Evolutionary conservation across 1,140 invertebrate species (phyloP).

Genomic region (Palaemon carinicauda): DNA sequence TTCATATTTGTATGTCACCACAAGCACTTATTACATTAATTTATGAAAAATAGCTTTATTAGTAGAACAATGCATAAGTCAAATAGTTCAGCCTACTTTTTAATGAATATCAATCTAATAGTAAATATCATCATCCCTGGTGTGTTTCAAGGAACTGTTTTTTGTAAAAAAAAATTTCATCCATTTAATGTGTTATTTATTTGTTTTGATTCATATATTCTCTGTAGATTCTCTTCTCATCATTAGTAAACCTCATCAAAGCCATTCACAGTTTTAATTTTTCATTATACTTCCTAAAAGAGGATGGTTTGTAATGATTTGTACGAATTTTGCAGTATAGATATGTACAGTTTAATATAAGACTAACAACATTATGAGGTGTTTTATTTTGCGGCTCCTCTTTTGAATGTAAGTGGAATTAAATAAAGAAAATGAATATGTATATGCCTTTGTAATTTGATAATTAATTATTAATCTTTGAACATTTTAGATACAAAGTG

Average conservation of each 20-base stretch:
- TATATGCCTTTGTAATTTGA: too few species aligned
- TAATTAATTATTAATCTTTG: too few species aligned
- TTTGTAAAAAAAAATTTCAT: conserved; percentile 36
- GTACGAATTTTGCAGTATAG: conserved; percentile 50
- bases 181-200: conserved; percentile 42
- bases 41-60: too few species aligned
- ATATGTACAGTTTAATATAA: conserved; percentile 53
- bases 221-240: not conserved
- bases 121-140: conserved; percentile 4
- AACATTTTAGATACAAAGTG: too few species aligned
- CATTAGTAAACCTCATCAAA: conserved; percentile 16
- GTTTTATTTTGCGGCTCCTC: not conserved
- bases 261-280: conserved; percentile 9
- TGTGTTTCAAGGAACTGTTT: conserved; percentile 43
- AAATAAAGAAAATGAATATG: too few species aligned
- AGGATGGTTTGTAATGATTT: conserved; percentile 53
- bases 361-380: conserved; percentile 18
- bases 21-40: too few species aligned
- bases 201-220: conserved; percentile 17
- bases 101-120: not conserved
- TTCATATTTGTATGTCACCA: too few species aligned
- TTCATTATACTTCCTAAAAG: not conserved
- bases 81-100: too few species aligned
- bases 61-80: too few species aligned
- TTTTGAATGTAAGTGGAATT: too few species aligned